Percentiles rank a stretch among this genome's conserved stretches.
phyloP scores from a whole-genome alignment of 2,888 invertebrate genomes.

The Zootermopsis nevadensis region DNA sequence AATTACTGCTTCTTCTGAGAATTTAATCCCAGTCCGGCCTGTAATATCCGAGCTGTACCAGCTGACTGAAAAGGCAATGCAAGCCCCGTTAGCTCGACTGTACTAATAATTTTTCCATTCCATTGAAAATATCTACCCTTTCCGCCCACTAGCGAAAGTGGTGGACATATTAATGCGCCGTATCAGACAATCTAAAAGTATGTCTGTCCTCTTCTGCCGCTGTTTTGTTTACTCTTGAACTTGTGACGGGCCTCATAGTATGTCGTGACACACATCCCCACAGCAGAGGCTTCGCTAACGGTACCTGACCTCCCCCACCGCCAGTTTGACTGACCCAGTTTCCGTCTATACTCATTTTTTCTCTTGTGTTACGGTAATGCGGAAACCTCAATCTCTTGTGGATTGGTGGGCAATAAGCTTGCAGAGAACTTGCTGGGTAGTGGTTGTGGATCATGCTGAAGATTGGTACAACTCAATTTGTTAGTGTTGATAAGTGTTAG shows the following conservation, averaged over 20 bases:
- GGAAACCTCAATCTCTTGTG: conserved; percentile 18
- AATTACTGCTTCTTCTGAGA: no score
- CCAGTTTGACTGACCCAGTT: conserved; percentile 32
- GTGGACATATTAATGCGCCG: background rate
- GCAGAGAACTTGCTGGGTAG: background rate
- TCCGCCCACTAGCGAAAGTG: conserved; percentile 3
- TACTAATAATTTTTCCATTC: background rate
- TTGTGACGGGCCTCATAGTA: background rate
- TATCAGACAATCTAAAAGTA: background rate
- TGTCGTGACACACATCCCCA: conserved; percentile 32
- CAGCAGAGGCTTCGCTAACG: conserved; percentile 5
- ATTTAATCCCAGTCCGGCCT: no score
- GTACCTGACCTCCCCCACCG: conserved; percentile 39
- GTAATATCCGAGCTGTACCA: no score
- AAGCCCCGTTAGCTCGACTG: background rate
- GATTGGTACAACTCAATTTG: background rate
- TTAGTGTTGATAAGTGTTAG: background rate
- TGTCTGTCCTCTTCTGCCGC: background rate
- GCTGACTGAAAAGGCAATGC: background rate
- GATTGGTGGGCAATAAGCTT: conserved; percentile 16
- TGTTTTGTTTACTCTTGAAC: conserved; percentile 10
- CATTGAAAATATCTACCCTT: background rate
- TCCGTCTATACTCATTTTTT: background rate
- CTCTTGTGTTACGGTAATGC: background rate
- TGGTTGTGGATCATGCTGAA: conserved; percentile 6